Evolutionary conservation across 2,113 vertebrate species (phyloP).

Genomic region (Lophochroa leadbeateri): DNA sequence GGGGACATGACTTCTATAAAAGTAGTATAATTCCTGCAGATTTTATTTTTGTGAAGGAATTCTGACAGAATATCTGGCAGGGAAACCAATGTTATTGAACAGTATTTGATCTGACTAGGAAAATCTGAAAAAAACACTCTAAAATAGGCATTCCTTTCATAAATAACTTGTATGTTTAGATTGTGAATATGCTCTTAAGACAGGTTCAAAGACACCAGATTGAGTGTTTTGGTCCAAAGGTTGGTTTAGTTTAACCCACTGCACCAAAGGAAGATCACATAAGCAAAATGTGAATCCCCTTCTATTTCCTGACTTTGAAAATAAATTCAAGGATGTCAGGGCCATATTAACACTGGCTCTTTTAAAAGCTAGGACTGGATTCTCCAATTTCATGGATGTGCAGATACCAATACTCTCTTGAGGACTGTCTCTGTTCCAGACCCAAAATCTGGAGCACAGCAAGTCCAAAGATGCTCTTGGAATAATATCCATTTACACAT

Average conservation of each 20-base stretch:
- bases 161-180: background rate
- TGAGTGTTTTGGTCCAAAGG: background rate
- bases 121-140: background rate
- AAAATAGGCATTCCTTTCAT: background rate
- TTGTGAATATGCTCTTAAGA: background rate
- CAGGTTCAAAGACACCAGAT: background rate
- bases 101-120: background rate
- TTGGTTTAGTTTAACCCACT: background rate
- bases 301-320: constrained; percentile 39
- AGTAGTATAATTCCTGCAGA: background rate
- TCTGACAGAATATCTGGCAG: background rate
- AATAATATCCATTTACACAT: constrained; percentile 40
- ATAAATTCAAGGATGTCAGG: constrained; percentile 12
- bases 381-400: constrained; percentile 57
- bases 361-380: constrained; percentile 24
- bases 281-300: background rate
- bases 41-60: constrained; percentile 27
- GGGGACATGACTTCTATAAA: background rate
- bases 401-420: constrained; percentile 47
- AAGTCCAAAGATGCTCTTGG: constrained; percentile 5
- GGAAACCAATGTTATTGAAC: background rate
- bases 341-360: background rate
- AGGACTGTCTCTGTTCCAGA: constrained; percentile 10
- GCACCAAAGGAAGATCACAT: background rate
- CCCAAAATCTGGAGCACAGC: constrained; percentile 40